Base-by-base conservation (phyloP, 2,113 vertebrate genomes). In the Girardinichthys multiradiatus region DNA sequence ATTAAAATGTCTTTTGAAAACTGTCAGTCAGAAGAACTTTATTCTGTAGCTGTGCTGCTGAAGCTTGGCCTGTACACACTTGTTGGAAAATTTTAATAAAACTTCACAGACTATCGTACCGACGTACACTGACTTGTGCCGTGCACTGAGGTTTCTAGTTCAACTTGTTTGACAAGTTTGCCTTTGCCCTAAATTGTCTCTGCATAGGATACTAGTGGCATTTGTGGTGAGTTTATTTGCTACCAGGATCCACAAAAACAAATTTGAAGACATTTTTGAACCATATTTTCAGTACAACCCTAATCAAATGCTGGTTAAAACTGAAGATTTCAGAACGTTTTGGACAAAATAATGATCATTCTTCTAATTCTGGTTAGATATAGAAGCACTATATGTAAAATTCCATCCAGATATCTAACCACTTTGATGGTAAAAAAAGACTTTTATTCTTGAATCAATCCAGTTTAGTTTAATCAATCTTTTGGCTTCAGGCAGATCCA, bases 121-220 rank as follows among this genome's bases (percentile, higher is more conserved):
- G 26, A 13, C 54, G 37, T 2, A 68, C 30, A 37, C 54, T 30
- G 11, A 24, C 4, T 1, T 69, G 8, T 57, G 21, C 33, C 9
- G 11, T 37, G 11, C 0, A 45, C 35, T 12, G 1, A 45, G 30
- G n/a, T n/a, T 70, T 76, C 70, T 31, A n/a, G 80, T 74, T 69
- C 30, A 29, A 63, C 80, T 33, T 14, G 82, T 86, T 79, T 62
- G 33, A 57, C 70, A 79, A 39, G 77, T 83, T 67, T 66, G 12
- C 12, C 29, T 48, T 45, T 10, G n/a, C 27, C 10, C 21, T 21
- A n/a, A 29, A 15, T 39, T 21, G 10, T 15, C 27, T 14, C 35
- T 60, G 35, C 35, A 8, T 26, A 61, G 11, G 11, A 60, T 10
- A 9, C 59, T 24, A 42, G 3, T 12, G 30, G 0, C 14, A 1